These are phyloP conservation scores for Harpegnathos saltator DNA, from an alignment of 1,140 invertebrate genomes.

Conservation along the genomic window DNA sequence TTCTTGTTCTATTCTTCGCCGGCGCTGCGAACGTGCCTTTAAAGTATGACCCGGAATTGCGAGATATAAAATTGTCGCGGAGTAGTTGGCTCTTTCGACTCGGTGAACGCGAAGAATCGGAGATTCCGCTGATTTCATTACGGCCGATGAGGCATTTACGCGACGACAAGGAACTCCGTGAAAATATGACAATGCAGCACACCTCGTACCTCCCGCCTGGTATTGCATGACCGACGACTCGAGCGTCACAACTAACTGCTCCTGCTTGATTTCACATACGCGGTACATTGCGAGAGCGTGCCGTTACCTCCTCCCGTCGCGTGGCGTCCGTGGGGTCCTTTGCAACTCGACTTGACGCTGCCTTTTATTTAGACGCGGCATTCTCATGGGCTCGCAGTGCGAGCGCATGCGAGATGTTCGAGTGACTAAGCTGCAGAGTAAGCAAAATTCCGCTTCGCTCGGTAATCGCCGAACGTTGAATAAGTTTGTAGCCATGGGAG, in stretches of 20 bases:
- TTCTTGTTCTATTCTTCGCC: constrained; percentile 63
- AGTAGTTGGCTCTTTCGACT: constrained; percentile 63
- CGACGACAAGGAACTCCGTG: constrained; percentile 4
- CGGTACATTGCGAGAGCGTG: not conserved
- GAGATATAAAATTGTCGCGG: constrained; percentile 62
- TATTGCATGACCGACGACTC: constrained; percentile 25
- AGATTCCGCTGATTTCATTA: constrained; percentile 36
- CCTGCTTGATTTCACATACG: not conserved
- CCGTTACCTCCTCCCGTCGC: not conserved
- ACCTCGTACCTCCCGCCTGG: constrained; percentile 20
- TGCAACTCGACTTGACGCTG: not conserved
- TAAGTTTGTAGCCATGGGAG: not conserved
- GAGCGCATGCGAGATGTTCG: too few relatives aligned
- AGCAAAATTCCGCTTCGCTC: not conserved
- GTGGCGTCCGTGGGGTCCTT: not conserved
- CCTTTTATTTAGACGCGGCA: not conserved
- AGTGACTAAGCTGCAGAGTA: too few relatives aligned
- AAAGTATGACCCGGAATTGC: constrained; percentile 62
- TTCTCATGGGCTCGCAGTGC: too few relatives aligned
- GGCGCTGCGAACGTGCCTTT: constrained; percentile 51
- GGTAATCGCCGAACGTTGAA: not conserved
- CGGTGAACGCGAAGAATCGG: constrained; percentile 58
- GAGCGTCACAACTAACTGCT: constrained; percentile 25
- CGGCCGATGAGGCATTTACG: constrained; percentile 35
- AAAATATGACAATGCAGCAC: constrained; percentile 15